Conservation (phyloP, 2,797 vertebrate genomes). For the Pagetopsis macropterus region DNA sequence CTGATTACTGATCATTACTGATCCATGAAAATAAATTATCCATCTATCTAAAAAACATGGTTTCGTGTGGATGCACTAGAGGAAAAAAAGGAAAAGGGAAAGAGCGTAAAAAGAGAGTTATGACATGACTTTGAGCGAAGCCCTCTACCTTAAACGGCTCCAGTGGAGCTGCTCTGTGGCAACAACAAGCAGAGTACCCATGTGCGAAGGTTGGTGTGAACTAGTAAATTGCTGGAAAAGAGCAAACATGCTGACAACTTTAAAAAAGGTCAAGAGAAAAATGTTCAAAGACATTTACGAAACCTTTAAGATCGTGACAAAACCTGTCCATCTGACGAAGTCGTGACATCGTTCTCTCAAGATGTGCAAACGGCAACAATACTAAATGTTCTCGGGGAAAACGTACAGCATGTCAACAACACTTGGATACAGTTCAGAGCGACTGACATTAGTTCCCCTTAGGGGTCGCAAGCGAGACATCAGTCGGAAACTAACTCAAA, state of each 20-base stretch:
- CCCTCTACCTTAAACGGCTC: conserved; percentile 7
- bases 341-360: conserved; percentile 47
- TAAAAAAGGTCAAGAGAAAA: conserved; percentile 8
- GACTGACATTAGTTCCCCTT: conserved; percentile 27
- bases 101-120: not conserved
- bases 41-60: not conserved
- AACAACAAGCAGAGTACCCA: conserved; percentile 7
- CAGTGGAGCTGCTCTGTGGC: conserved; percentile 24
- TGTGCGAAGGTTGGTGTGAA: conserved; percentile 27
- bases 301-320: conserved; percentile 34
- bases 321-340: conserved; percentile 38
- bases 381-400: conserved; percentile 45
- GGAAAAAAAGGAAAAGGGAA: conserved; percentile 13
- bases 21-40: not conserved
- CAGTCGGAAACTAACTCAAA: not conserved
- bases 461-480: not conserved
- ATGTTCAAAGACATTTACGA: conserved; percentile 26
- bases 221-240: conserved; percentile 28
- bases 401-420: conserved; percentile 2
- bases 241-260: conserved; percentile 3
- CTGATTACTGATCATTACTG: not conserved
- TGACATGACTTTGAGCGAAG: conserved; percentile 1
- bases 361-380: conserved; percentile 52
- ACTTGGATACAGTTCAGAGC: conserved; percentile 29
- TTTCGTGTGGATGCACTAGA: not conserved